Percentiles rank a stretch among this genome's conserved stretches.
These are phyloP conservation scores for Neopipo cinnamomea DNA, from an alignment of 2,113 vertebrate genomes.

Conservation along the genomic window DNA sequence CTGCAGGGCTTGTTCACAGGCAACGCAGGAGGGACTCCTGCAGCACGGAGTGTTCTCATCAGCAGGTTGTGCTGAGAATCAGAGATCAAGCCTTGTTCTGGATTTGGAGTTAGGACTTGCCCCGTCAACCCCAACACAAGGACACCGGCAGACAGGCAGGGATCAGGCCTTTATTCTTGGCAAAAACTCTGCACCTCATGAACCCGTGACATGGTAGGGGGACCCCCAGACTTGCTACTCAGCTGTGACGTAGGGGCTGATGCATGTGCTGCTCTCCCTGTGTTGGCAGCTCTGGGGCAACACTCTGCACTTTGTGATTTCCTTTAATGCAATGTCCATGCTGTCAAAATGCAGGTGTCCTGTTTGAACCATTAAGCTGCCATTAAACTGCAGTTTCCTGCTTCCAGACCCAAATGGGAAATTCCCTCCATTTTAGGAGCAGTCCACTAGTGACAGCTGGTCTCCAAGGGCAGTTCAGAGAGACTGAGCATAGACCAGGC, in stretches of 20 bases:
- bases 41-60: neutral
- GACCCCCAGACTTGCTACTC: neutral
- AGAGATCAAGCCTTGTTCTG: neutral
- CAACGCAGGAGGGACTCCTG: neutral
- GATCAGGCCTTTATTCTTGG: neutral
- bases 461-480: neutral
- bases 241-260: neutral
- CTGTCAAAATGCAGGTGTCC: neutral
- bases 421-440: neutral
- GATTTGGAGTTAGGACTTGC: neutral
- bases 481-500: neutral
- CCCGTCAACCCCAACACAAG: neutral
- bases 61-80: neutral
- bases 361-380: neutral
- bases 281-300: neutral
- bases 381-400: neutral
- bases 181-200: neutral
- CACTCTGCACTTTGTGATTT: neutral
- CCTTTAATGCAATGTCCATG: neutral
- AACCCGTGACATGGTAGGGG: accelerated
- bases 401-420: neutral
- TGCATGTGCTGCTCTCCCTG: neutral
- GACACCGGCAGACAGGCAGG: neutral
- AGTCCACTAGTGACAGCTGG: neutral
- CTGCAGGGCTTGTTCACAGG: neutral